Base-by-base conservation (phyloP, 2,888 invertebrate genomes). In the Didymodactylos carnosus region DNA sequence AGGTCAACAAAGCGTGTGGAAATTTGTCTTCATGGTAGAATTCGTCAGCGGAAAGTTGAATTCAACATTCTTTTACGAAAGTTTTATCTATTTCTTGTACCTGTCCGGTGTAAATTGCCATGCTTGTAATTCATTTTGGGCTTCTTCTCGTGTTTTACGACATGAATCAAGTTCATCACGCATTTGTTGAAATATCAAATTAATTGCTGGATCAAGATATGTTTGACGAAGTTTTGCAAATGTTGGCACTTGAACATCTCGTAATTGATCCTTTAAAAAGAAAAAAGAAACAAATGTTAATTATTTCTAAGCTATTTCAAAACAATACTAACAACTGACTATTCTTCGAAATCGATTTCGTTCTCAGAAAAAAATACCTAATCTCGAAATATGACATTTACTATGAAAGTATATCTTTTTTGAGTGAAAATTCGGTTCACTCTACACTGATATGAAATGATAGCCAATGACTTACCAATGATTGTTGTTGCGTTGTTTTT, bases 31-130 rank as follows among this genome's bases (percentile, higher is more conserved):
- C n/a, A n/a, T n/a, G n/a, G n/a, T n/a, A n/a, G n/a, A n/a, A n/a
- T n/a, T n/a, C n/a, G n/a, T n/a, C n/a, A n/a, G n/a, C n/a, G n/a
- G n/a, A n/a, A n/a, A n/a, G n/a, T n/a, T n/a, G n/a, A n/a, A n/a
- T n/a, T n/a, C n/a, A n/a, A n/a, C n/a, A n/a, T n/a, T n/a, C n/a
- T n/a, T n/a, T n/a, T n/a, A n/a, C n/a, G n/a, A n/a, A n/a, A n/a
- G n/a, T n/a, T n/a, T 14, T 43, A 43, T 16, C 14, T 13, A 43
- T 14, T 14, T 43, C 16, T 43, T 14, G 3, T 70, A 88, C 88
- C 88, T 94, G 84, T 97, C 95, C n/a, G 95, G 94, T 19, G 95
- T 95, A 84, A 97, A 97, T 85, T 95, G 97, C 95, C 95, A 97
- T 4, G 97, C 95, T 73, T 92, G 90, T 69, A 95, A 86, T 86